phyloP scores from a whole-genome alignment of 1,140 invertebrate species.

The Cydia splendana region DNA sequence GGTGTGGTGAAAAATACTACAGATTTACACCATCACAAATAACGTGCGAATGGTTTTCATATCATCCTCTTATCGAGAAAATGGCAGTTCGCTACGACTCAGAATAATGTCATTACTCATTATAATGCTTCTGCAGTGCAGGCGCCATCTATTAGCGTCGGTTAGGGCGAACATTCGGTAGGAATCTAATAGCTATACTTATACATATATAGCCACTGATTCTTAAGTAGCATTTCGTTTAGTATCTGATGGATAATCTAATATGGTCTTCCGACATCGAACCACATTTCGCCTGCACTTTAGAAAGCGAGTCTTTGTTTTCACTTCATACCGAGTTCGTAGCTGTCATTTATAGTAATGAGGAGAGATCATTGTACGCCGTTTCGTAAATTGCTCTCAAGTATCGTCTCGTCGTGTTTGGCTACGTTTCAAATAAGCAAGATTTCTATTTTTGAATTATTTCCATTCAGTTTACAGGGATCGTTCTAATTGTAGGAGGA shows the following conservation, averaged over 20 bases:
- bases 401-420: conserved; percentile 49
- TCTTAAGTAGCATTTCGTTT: no score
- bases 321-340: no score
- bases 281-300: conserved; percentile 65
- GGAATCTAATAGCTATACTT: no score
- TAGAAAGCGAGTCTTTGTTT: conserved; percentile 77
- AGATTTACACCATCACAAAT: background rate
- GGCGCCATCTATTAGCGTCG: no score
- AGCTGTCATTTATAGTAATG: conserved; percentile 70
- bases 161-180: no score
- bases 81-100: no score
- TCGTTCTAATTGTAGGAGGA: conserved; percentile 25
- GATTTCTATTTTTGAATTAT: conserved; percentile 43
- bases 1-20: no score
- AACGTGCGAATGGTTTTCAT: background rate
- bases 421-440: conserved; percentile 49
- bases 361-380: conserved; percentile 67
- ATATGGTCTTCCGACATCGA: conserved; percentile 49
- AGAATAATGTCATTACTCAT: no score
- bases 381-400: conserved; percentile 61
- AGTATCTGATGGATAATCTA: conserved; percentile 50
- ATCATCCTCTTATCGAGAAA: no score
- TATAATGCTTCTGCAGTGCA: no score
- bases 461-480: conserved; percentile 16
- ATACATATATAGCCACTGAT: no score